Evolutionary conservation across 1,140 invertebrate genomes (phyloP), one percentile per base, ranked within the genome.

Genomic region (Phthorimaea operculella): DNA sequence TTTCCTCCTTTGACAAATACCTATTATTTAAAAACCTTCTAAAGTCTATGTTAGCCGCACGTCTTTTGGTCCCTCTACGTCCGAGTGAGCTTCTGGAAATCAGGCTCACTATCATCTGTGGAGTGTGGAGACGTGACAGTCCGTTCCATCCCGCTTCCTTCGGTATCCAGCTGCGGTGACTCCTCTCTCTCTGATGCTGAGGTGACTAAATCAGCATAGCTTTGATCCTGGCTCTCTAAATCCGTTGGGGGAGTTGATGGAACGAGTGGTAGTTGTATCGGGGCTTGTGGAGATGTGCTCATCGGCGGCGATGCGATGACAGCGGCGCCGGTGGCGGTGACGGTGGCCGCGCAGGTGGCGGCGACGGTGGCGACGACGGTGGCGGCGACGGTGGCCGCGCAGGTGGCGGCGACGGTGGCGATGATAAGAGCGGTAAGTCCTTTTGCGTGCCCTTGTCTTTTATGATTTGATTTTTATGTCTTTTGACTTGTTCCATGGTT

Each of bases 401-500:
- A 17, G 21, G 48, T 18, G 18, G 11, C 48, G 48, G 48, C 48
- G 48, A 5, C 18, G 17, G 48, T 33, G 48, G 21, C 18, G 10
- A 28, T 10, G 21, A 2, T 50, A 10, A 28, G 7, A 28, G 18
- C 21, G 10, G 10, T 28, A 10, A 12, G 15, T 50, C 21, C 4
- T 50, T 33, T 14, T 7, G 10, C 11, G 48, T 52, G 15, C 39
- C 52, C 12, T 45, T 54, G 21, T 54, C 44, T 15, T 2, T 12
- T 28, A 54, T 21, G 12, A 55, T 36, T 49, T 55, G 54, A 28
- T 55, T 55, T 45, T 33, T 14, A 34, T 54, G 52, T 54, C 16
- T 54, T 33, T 47, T 54, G 8, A 47, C n/a, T 3, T 11, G 4
- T 28, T 9, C 11, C 14, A 10, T 12, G 4, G 21, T 47, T 9